Base-by-base conservation (phyloP, 2,113 vertebrate genomes). In the Burhinus bistriatus region DNA sequence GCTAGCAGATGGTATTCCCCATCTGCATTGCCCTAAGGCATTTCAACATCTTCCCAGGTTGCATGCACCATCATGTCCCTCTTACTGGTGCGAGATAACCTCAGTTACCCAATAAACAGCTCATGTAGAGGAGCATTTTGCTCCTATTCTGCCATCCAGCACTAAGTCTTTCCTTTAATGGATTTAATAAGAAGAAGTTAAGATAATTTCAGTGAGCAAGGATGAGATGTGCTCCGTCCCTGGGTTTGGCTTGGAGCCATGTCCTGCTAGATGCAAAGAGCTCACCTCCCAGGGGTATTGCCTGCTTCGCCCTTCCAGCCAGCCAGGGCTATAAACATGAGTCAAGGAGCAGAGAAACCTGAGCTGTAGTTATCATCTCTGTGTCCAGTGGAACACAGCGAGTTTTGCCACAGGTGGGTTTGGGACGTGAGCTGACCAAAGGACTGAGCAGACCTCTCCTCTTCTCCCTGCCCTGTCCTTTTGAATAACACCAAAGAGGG, bases 51-150 rank as follows among this genome's bases (percentile, higher is more conserved):
- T 61, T 76, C 30, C 57, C 29, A 15, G 9, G 16, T 40, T 75
- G 22, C n/a, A 12, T 45, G 5, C 17, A 44, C 57, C 66, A 64
- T 68, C 0, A 0, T 40, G 11, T 70, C 59, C 32, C 6, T 11
- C 55, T 42, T 52, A 26, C 5, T 82, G 44, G 12, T 71, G 69
- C 1, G 6, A 70, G 25, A 59, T 38, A 57, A 88, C 36, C 16
- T 86, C 57, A 83, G 26, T 61, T 59, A 86, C 23, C 26, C 54
- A 65, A 44, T 45, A 94, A 83, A 73, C 15, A 87, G 8, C 5
- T 42, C 22, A 54, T 12, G 32, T 18, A 79, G 38, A 73, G 34
- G 26, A 69, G 11, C 13, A 22, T 40, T 73, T 79, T 54, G 34
- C 22, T 81, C 34, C 49, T 82, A n/a, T 27, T 59, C 51, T 83